A percentile compares a stretch with the other conserved stretches of the same genome.
phyloP scores from a whole-genome alignment of 2,113 vertebrate genomes.

The Cyprinodon tularosa region DNA sequence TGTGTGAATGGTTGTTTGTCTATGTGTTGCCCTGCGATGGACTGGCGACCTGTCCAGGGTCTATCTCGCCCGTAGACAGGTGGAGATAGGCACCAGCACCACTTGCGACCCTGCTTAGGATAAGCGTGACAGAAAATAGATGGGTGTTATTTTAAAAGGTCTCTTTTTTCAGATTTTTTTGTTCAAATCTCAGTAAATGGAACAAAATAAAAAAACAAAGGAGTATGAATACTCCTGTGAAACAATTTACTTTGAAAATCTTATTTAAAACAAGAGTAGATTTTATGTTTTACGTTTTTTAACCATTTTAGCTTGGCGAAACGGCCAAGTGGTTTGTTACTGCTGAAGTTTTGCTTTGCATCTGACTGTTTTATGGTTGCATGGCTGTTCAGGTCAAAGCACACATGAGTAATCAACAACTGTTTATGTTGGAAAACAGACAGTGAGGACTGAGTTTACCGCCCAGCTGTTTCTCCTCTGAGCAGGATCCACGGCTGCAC shows the following conservation, averaged over 20 bases:
- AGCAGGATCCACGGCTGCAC: slow-evolving; percentile 5
- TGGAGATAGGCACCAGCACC: no score
- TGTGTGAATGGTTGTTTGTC: no score
- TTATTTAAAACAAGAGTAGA: no score
- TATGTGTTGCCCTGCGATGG: no score
- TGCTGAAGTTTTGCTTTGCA: neutral
- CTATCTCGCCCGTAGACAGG: no score
- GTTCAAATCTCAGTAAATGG: neutral
- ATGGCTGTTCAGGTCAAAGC: neutral
- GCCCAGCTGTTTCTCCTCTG: slow-evolving; percentile 6
- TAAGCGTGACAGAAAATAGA: no score
- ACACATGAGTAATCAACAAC: neutral
- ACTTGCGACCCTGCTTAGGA: no score
- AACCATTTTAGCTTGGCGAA: neutral
- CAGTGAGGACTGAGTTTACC: neutral
- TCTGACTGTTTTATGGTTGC: neutral
- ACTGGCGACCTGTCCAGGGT: no score
- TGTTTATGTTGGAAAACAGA: neutral
- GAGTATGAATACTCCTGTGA: neutral
- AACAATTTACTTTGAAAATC: no score
- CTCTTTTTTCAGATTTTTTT: neutral
- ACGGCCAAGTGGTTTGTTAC: neutral
- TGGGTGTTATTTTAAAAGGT: neutral
- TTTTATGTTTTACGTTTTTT: neutral
- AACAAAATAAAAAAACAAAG: neutral